phyloP scores from a whole-genome alignment of 2,888 invertebrate species.

The Epinotia nisella region DNA sequence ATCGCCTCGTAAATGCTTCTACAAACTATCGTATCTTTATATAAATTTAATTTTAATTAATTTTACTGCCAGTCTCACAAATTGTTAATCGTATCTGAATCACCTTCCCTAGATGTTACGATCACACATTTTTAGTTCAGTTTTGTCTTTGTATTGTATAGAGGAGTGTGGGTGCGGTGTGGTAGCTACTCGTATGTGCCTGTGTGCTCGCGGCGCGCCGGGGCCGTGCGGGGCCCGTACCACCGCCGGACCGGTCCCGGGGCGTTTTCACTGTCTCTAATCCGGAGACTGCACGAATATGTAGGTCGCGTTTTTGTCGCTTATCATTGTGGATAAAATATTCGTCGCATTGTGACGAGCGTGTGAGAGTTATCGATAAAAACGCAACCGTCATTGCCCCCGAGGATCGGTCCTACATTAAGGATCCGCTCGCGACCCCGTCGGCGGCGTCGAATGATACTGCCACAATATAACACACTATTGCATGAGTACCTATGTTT shows the following conservation, averaged over 20 bases:
- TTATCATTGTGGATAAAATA: background rate
- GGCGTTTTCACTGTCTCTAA: background rate
- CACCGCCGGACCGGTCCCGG: slow-evolving; percentile 11
- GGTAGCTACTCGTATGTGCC: slow-evolving; percentile 47
- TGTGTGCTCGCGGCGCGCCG: slow-evolving; percentile 31
- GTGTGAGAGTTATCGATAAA: slow-evolving; percentile 4
- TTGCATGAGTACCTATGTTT: slow-evolving; percentile 80
- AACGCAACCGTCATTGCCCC: background rate
- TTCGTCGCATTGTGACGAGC: background rate
- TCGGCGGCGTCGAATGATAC: slow-evolving; percentile 44
- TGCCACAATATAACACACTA: slow-evolving; percentile 67
- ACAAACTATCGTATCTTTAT: slow-evolving; percentile 71
- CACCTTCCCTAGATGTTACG: slow-evolving; percentile 73
- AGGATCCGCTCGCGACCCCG: background rate
- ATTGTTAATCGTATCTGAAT: slow-evolving; percentile 72
- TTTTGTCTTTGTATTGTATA: slow-evolving; percentile 70
- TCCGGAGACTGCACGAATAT: background rate
- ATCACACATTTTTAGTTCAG: slow-evolving; percentile 78
- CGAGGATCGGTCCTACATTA: background rate
- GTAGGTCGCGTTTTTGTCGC: background rate
- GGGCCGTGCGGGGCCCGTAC: background rate
- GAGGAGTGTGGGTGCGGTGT: slow-evolving; percentile 58
- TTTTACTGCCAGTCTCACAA: slow-evolving; percentile 83
- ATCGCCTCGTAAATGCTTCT: slow-evolving; percentile 81
- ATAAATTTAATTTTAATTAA: slow-evolving; percentile 66